Evolutionary conservation across 23 tunicate genomes (phyloP).

Genomic region (Styela plicata): DNA sequence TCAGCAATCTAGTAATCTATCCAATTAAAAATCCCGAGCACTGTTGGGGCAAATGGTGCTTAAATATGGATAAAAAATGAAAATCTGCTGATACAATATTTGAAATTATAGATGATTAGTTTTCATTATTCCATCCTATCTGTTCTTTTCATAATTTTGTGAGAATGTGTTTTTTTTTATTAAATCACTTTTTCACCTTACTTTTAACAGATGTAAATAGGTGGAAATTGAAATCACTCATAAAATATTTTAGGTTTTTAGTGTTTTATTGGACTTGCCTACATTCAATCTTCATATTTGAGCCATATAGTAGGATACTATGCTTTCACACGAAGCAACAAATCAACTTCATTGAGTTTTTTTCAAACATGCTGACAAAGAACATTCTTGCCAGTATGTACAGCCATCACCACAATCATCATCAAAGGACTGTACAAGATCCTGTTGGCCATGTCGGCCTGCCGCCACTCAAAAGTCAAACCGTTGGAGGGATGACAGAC

Average conservation of each 20-base stretch:
- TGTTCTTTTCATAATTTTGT: too few relatives aligned
- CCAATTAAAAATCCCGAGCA: too few relatives aligned
- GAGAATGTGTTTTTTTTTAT: too few relatives aligned
- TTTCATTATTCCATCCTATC: too few relatives aligned
- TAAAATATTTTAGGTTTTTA: not conserved
- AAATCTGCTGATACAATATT: too few relatives aligned
- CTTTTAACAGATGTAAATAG: not conserved
- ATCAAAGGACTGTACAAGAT: conserved; percentile 49
- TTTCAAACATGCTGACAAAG: conserved; percentile 87
- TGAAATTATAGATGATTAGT: too few relatives aligned
- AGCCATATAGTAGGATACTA: not conserved
- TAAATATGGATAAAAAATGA: too few relatives aligned
- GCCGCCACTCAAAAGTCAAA: conserved; percentile 84
- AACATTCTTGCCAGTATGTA: conserved; percentile 77
- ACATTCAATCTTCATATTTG: not conserved
- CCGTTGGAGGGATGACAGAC: conserved; percentile 53
- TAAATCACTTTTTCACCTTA: too few relatives aligned
- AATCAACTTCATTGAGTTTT: not conserved
- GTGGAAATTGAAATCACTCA: not conserved
- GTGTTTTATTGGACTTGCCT: too few relatives aligned
- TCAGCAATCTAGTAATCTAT: too few relatives aligned
- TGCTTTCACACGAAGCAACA: not conserved
- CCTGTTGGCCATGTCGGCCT: conserved; percentile 66
- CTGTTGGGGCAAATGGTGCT: too few relatives aligned
- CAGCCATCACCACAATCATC: conserved; percentile 58